Conservation (phyloP, 2,113 vertebrate genomes). For the Atherinomorus stipes region DNA sequence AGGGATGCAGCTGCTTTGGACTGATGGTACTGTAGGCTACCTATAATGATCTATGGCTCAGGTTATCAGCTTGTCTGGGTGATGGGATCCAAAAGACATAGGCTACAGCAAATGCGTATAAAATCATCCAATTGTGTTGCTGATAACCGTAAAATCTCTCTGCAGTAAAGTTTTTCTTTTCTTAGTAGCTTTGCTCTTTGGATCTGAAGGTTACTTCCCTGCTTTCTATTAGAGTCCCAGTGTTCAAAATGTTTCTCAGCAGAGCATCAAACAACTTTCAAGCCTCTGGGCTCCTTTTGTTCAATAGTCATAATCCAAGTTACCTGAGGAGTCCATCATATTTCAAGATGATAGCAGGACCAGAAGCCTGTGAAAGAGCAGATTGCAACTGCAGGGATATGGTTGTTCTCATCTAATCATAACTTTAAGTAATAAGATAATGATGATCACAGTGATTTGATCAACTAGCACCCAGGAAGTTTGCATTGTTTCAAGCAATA, state of each 20-base stretch:
- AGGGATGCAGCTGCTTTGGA: no score
- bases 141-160: background rate
- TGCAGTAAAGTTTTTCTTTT: background rate
- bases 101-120: background rate
- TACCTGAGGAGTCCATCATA: conserved; percentile 7
- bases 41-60: no score
- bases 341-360: conserved; percentile 15
- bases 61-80: no score
- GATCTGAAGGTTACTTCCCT: background rate
- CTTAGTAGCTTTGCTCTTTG: no score
- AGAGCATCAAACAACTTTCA: conserved; percentile 4
- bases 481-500: conserved; percentile 1
- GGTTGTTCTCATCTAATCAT: conserved; percentile 58
- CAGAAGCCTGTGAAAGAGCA: conserved; percentile 16
- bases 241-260: conserved; percentile 9
- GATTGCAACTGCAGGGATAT: conserved; percentile 10
- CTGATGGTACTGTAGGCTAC: no score
- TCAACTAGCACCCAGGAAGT: conserved; percentile 13
- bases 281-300: conserved; percentile 10
- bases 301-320: conserved; percentile 52
- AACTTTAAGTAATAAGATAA: conserved; percentile 30
- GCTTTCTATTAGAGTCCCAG: background rate
- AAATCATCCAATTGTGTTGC: background rate
- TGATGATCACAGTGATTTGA: conserved; percentile 49
- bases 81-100: background rate